phyloP scores from a whole-genome alignment of 2,797 vertebrate genomes.

The Takifugu ocellatus region DNA sequence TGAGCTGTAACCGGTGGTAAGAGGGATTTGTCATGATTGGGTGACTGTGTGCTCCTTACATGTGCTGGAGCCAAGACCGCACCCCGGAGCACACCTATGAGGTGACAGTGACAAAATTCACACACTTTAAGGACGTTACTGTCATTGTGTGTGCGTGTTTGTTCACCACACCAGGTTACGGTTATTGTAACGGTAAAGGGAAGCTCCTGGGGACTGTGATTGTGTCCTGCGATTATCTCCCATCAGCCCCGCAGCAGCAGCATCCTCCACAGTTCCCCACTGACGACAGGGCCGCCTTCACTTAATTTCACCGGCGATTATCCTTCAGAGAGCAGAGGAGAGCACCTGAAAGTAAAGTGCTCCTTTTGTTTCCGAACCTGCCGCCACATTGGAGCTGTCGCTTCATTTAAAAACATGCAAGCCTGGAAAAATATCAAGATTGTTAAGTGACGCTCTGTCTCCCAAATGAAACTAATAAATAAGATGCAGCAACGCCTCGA shows the following conservation, averaged over 20 bases:
- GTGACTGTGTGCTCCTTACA: slow-evolving; percentile 13
- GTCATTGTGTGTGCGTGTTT: slow-evolving; percentile 2
- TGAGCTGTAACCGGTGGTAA: slow-evolving; percentile 30
- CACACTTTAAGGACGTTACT: not conserved
- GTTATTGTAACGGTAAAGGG: slow-evolving; percentile 46
- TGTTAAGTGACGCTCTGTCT: too few relatives aligned
- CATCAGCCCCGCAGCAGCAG: slow-evolving; percentile 44
- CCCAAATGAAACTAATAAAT: too few relatives aligned
- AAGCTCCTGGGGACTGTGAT: slow-evolving; percentile 26
- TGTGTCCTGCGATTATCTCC: slow-evolving; percentile 53
- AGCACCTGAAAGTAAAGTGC: slow-evolving; percentile 37
- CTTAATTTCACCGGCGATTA: slow-evolving; percentile 55
- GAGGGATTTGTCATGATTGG: slow-evolving; percentile 51
- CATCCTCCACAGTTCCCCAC: slow-evolving; percentile 27
- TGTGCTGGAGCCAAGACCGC: slow-evolving; percentile 19
- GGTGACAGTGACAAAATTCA: slow-evolving; percentile 35
- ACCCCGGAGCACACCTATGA: slow-evolving; percentile 11
- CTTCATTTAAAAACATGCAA: too few relatives aligned
- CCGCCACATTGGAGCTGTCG: too few relatives aligned
- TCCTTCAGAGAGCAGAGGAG: slow-evolving; percentile 18
- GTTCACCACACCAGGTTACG: slow-evolving; percentile 28
- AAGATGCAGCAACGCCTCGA: too few relatives aligned
- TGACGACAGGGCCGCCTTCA: slow-evolving; percentile 23
- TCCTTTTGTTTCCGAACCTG: not conserved
- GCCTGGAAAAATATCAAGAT: too few relatives aligned